Base-by-base conservation (phyloP, 2,888 invertebrate genomes). In the Sialis lutaria region DNA sequence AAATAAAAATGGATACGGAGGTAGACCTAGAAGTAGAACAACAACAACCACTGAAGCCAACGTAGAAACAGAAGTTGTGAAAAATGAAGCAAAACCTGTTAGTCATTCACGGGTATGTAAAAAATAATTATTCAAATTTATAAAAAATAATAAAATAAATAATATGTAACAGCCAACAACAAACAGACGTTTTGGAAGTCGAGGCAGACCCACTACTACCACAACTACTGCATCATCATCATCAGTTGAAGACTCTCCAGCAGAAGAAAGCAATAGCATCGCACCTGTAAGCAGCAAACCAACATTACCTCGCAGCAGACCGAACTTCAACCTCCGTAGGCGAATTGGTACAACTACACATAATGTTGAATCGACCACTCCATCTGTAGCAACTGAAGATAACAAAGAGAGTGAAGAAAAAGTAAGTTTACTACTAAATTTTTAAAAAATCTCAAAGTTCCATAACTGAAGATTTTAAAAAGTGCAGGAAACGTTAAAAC, bases 281-380 rank as follows among this genome's bases (percentile, higher is more conserved):
- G 57, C 63, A 6, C 56, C 67, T 49, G 60, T 61, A 8, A 51
- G 56, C 6, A 53, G 62, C 6, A 58, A 60, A 46, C 60, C 67
- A 32, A 55, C 64, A 4, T 50, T 64, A 55, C 59, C 68, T 10
- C 68, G 74, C 50, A 67, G 72, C 5, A 68, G 75, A 39, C 73
- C 73, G 9, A 54, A 60, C 6, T 63, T 64, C 52, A 63, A 62
- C 53, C 46, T 60, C 48, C 53, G 64, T 53, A 55, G 58, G 41
- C 53, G 63, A 46, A 54, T 60, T 51, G 56, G 60, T 49, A 58
- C 61, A 1, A 61, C 66, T 4, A 53, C 58, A 31, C 54, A 62
- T 5, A 55, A 40, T 44, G 51, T 56, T 34, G 50, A 55, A 9
- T 51, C 57, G 45, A 50, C 55, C 6, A 50, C 53, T 12, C 42